Percentiles rank a stretch among this genome's conserved stretches.
Evolutionary conservation across 2,888 invertebrate species (phyloP).

Genomic region (Syrista parreyssii): DNA sequence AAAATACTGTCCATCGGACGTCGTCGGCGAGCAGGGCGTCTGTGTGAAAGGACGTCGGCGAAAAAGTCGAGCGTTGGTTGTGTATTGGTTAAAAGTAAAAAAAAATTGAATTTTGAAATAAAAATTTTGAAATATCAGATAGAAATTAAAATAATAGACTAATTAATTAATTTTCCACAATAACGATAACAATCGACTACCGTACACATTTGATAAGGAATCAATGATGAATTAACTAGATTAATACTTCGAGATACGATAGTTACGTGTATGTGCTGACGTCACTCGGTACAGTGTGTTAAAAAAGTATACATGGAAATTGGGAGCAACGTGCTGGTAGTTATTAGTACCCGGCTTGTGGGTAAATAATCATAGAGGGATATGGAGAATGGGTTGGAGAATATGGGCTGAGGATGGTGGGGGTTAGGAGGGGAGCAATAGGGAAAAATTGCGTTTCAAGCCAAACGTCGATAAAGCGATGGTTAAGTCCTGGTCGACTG

Average conservation of each 20-base stretch:
- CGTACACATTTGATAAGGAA: too few species aligned
- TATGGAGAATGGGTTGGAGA: background rate
- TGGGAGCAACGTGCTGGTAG: background rate
- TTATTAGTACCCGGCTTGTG: background rate
- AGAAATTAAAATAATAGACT: background rate
- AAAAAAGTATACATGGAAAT: background rate
- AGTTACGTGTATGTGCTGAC: background rate
- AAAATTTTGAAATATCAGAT: background rate
- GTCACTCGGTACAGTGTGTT: background rate
- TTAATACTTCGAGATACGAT: background rate
- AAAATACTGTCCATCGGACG: conserved; percentile 52
- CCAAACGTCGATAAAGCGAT: conserved; percentile 1
- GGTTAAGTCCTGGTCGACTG: conserved; percentile 24
- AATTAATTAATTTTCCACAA: background rate
- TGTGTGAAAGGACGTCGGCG: conserved; percentile 48
- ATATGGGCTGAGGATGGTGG: background rate
- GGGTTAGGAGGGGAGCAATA: too few species aligned
- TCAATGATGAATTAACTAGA: too few species aligned
- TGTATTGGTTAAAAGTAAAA: too few species aligned
- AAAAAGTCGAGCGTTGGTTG: too few species aligned
- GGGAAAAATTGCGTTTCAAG: background rate
- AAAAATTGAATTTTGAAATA: too few species aligned
- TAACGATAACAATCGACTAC: too few species aligned
- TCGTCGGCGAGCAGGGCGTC: conserved; percentile 46
- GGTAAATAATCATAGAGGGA: background rate